Conservation (phyloP, 2,113 vertebrate species). For the Hydrochoerus hydrochaeris region DNA sequence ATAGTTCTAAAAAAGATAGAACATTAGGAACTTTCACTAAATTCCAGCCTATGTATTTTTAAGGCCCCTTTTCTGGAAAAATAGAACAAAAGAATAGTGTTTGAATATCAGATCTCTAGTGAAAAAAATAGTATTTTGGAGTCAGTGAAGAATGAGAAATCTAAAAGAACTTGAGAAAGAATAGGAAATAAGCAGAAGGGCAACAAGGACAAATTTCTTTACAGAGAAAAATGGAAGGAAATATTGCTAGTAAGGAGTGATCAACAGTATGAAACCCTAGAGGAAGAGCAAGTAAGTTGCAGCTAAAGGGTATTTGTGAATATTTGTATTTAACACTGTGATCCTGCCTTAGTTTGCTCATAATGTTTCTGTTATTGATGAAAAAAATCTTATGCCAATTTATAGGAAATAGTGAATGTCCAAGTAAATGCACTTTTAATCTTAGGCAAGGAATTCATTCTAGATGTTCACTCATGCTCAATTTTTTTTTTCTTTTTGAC, state of each 20-base stretch:
- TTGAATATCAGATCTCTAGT: background rate
- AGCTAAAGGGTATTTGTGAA: background rate
- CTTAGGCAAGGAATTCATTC: background rate
- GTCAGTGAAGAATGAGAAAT: background rate
- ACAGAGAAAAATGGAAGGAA: background rate
- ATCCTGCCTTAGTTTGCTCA: background rate
- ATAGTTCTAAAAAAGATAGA: background rate
- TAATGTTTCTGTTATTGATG: background rate
- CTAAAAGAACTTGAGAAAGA: background rate
- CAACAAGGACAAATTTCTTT: background rate
- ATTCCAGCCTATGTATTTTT: background rate
- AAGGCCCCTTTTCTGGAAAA: background rate
- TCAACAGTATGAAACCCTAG: background rate
- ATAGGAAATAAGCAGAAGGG: background rate
- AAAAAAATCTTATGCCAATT: background rate
- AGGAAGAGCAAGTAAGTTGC: background rate
- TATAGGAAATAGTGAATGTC: background rate
- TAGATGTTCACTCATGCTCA: background rate
- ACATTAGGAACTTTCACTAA: background rate
- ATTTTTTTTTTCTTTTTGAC: background rate
- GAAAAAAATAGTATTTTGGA: background rate
- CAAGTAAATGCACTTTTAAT: background rate
- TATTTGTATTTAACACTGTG: background rate
- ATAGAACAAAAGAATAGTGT: background rate
- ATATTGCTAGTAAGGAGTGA: fast-evolving